phyloP scores from a whole-genome alignment of 2,113 vertebrate genomes.

The Limnothrissa miodon region DNA sequence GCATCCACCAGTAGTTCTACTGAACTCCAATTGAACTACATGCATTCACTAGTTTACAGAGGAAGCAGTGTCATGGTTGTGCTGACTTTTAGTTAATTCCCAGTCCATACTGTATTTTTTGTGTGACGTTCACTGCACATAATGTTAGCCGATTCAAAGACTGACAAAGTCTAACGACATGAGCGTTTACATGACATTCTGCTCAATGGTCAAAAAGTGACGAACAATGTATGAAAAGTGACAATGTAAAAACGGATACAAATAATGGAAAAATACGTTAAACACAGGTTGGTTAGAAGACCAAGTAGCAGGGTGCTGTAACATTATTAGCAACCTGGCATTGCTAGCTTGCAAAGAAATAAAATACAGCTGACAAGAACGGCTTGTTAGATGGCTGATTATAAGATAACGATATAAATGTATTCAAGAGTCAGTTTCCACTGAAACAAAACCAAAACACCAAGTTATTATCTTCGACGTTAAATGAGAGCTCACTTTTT shows the following conservation, averaged over 20 bases:
- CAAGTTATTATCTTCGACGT: neutral
- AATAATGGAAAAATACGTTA: neutral
- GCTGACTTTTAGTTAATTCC: no score
- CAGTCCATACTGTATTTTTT: no score
- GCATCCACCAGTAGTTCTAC: no score
- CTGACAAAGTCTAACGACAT: no score
- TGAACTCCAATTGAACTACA: no score
- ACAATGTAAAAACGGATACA: neutral
- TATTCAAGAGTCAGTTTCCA: neutral
- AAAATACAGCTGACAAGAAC: neutral
- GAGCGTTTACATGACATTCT: neutral
- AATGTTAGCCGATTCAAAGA: no score
- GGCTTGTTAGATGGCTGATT: neutral
- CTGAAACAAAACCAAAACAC: neutral
- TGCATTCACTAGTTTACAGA: no score
- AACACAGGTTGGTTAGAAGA: neutral
- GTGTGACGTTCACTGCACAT: no score
- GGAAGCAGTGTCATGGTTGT: no score
- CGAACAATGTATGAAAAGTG: no score
- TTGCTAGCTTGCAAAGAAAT: neutral
- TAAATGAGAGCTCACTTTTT: neutral
- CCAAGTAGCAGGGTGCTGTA: neutral
- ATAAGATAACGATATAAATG: no score
- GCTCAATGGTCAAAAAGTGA: neutral
- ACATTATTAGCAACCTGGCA: neutral